Base-by-base conservation (phyloP, 2,113 vertebrate species). In the Opisthocomus hoazin region DNA sequence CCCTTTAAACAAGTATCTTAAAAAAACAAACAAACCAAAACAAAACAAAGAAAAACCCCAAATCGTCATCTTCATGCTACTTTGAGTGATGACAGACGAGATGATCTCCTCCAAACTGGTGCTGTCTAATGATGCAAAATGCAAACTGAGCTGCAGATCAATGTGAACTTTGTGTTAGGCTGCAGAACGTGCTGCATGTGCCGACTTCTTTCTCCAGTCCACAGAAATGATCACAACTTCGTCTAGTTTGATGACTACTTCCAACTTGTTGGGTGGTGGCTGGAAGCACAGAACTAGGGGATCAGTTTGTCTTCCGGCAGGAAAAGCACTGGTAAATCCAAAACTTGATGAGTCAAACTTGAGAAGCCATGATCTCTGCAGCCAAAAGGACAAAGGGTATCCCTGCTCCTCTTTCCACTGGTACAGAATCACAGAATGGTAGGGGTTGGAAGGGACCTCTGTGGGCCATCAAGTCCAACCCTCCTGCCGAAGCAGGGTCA, bases 11-110 rank as follows among this genome's bases (percentile, higher is more conserved):
- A 89, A 84, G 6, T 43, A 64, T 0, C 23, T 54, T 57, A 9
- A 51, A 46, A 74, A 66, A 51, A 19, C 0, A 51, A 41, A 74
- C 66, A 51, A 18, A 0, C 8, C 26, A 53, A 70, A 75, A 9
- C 16, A 36, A 81, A 45, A 17, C 43, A 22, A 41, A 19, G 57
- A 64, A 54, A 50, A 10, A 1, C 3, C 3, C n/a, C 15, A 80
- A 76, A 64, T 60, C 15, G 66, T 58, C 23, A 60, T 48, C 48
- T 71, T 92, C 16, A 6, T 61, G 45, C 29, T 75, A 61, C 27
- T 64, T 77, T 0, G 1, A 41, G 20, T 66, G 17, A 34, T 65
- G 50, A 51, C 7, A 84, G 20, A 77, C 29, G 64, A 37, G 54
- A 61, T 46, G 21, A 18, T 75, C 46, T 21, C 3, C 48, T 58